phyloP scores from a whole-genome alignment of 2,888 invertebrate species.

The Acholoe squamosa region DNA sequence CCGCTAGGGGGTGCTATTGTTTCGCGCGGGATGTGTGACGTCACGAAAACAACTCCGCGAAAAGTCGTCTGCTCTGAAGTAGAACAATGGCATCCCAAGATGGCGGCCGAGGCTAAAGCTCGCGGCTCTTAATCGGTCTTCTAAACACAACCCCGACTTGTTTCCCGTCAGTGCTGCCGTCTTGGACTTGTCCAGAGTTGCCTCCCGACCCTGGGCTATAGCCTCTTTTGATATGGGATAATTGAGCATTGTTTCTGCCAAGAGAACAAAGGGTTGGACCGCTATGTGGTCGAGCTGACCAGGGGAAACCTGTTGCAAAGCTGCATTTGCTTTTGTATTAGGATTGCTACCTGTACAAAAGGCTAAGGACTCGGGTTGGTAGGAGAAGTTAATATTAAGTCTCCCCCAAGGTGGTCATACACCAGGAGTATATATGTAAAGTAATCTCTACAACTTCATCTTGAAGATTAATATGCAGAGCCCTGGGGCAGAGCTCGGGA shows the following conservation, averaged over 20 bases:
- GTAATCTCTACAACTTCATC: too few relatives aligned
- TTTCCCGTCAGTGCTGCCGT: background rate
- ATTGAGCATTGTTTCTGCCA: background rate
- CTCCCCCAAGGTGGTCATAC: too few relatives aligned
- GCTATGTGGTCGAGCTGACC: background rate
- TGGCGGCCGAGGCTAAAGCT: conserved; percentile 27
- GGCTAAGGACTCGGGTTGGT: background rate
- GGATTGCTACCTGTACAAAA: conserved; percentile 2
- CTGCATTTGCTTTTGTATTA: background rate
- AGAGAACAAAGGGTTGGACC: background rate
- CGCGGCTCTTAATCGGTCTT: conserved; percentile 42
- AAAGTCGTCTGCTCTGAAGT: conserved; percentile 20
- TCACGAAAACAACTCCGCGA: background rate
- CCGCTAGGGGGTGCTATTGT: conserved; percentile 26
- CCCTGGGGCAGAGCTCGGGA: too few relatives aligned
- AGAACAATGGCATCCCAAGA: conserved; percentile 20
- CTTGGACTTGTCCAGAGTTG: conserved; percentile 32
- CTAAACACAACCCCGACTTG: conserved; percentile 49
- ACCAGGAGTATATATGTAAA: too few relatives aligned
- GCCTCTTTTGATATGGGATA: background rate
- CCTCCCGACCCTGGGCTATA: background rate
- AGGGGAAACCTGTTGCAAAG: background rate
- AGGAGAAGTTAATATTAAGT: background rate
- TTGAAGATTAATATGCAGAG: too few relatives aligned
- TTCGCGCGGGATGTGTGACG: conserved; percentile 4